Percentiles rank a stretch among this genome's conserved stretches.
Evolutionary conservation across 2,113 vertebrate species (phyloP).

Genomic region (Meles meles): DNA sequence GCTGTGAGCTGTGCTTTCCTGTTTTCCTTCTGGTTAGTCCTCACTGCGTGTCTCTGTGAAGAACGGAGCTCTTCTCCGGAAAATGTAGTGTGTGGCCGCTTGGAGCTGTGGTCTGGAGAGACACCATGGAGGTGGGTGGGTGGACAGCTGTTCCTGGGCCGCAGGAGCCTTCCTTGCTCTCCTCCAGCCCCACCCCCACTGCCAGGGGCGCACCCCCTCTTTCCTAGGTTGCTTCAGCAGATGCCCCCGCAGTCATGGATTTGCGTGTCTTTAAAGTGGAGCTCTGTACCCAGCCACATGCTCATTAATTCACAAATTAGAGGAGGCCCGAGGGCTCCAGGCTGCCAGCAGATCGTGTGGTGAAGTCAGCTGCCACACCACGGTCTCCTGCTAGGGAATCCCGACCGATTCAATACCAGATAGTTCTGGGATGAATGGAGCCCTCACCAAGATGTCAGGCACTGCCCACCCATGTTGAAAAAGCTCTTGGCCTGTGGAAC

Average conservation of each 20-base stretch:
- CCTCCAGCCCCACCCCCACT: not conserved
- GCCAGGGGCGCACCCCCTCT: too few species aligned
- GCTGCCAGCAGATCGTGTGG: not conserved
- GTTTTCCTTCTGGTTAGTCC: not conserved
- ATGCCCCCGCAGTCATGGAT: not conserved
- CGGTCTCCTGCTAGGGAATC: not conserved
- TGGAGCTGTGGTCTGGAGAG: not conserved
- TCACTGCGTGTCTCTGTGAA: not conserved
- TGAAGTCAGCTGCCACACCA: not conserved
- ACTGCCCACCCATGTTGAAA: not conserved
- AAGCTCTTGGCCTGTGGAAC: not conserved
- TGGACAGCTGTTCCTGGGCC: not conserved
- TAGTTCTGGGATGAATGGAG: not conserved
- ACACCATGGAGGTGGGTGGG: not conserved
- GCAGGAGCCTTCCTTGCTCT: not conserved
- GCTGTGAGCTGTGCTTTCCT: not conserved
- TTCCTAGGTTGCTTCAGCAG: not conserved
- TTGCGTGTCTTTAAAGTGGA: conserved; percentile 28
- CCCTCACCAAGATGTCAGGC: not conserved
- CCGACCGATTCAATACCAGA: not conserved
- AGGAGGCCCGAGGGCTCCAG: not conserved
- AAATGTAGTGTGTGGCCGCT: not conserved
- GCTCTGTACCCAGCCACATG: not conserved
- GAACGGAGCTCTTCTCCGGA: not conserved
- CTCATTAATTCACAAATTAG: not conserved